phyloP scores from a whole-genome alignment of 2,888 invertebrate species.

The Megamerina dolium region DNA sequence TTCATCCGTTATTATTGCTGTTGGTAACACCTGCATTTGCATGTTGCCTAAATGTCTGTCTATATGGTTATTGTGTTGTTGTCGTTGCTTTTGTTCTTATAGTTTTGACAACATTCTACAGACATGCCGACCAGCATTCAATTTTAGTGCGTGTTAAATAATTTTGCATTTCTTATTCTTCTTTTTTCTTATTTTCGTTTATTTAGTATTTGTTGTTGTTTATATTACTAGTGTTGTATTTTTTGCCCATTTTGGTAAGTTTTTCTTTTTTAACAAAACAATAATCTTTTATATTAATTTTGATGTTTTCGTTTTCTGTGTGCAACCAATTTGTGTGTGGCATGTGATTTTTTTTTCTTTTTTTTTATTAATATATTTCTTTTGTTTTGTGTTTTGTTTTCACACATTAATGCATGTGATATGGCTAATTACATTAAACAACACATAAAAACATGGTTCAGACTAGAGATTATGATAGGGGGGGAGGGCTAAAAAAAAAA shows the following conservation, averaged over 20 bases:
- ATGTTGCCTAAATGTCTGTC: conserved; percentile 4
- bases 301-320: too few relatives aligned
- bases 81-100: conserved; percentile 7
- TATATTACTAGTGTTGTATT: neutral
- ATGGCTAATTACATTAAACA: too few relatives aligned
- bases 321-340: too few relatives aligned
- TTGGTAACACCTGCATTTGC: neutral
- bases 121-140: conserved; percentile 1
- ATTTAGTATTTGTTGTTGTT: too few relatives aligned
- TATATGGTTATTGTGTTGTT: conserved; percentile 3
- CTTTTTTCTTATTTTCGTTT: neutral
- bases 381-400: too few relatives aligned
- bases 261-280: neutral
- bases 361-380: too few relatives aligned
- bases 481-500: too few relatives aligned
- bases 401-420: too few relatives aligned
- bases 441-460: too few relatives aligned
- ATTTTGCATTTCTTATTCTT: conserved; percentile 3
- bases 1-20: neutral
- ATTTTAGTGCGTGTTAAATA: neutral
- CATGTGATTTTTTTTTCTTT: too few relatives aligned
- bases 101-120: neutral
- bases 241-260: neutral
- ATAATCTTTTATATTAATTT: too few relatives aligned
- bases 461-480: too few relatives aligned